These are phyloP conservation scores for Macrosiphum euphorbiae DNA, from an alignment of 2,888 invertebrate species.

Conservation along the genomic window DNA sequence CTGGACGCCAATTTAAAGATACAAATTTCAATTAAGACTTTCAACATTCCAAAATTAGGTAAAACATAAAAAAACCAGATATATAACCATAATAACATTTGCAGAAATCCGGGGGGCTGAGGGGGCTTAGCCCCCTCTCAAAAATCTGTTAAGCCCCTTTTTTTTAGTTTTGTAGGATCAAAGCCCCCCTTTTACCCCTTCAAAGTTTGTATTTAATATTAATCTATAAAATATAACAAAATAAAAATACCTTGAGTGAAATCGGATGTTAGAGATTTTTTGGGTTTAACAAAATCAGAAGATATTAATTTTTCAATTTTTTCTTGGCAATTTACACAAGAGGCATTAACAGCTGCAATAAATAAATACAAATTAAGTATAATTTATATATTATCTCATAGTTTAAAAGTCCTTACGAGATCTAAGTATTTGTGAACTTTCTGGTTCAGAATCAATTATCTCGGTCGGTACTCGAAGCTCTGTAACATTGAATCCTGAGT, in stretches of 20 bases:
- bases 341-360: constrained; percentile 46
- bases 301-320: constrained; percentile 46
- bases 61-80: not conserved
- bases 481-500: not conserved
- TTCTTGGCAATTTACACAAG: constrained; percentile 52
- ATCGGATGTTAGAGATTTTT: constrained; percentile 52
- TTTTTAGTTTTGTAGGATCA: too few species aligned
- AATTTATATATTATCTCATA: not conserved
- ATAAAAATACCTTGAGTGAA: constrained; percentile 32
- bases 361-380: not conserved
- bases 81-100: not conserved
- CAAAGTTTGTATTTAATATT: not conserved
- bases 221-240: not conserved
- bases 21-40: not conserved
- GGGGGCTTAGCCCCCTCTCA: too few species aligned
- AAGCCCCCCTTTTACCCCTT: too few species aligned
- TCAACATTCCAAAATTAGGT: not conserved
- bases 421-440: constrained; percentile 2
- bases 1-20: not conserved
- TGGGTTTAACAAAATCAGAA: constrained; percentile 38
- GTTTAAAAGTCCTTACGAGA: not conserved
- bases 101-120: too few species aligned
- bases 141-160: too few species aligned
- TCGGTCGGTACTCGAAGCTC: constrained; percentile 29
- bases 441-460: constrained; percentile 42